Evolutionary conservation across 1,140 invertebrate species (phyloP).

Genomic region (Maniola jurtina): DNA sequence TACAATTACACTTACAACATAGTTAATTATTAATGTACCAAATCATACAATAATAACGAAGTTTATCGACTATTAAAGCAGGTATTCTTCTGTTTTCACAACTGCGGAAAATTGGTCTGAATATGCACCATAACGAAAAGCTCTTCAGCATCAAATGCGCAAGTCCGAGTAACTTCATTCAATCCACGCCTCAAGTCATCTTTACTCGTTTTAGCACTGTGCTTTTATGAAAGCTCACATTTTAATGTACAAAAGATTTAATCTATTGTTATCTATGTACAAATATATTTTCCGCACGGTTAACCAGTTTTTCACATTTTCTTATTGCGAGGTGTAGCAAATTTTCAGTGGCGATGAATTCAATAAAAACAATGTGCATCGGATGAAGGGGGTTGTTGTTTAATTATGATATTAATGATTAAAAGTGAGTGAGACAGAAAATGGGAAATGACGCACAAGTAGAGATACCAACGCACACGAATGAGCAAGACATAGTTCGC

Average conservation of each 20-base stretch:
- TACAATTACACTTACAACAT: no score
- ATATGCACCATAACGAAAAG: conserved; percentile 1
- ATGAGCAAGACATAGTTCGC: conserved; percentile 46
- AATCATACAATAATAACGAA: no score
- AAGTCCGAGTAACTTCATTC: conserved; percentile 72
- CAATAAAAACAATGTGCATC: conserved; percentile 21
- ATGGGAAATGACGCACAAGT: conserved; percentile 75
- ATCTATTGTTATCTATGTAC: conserved; percentile 15
- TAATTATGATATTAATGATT: conserved; percentile 40
- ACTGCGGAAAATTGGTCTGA: not conserved
- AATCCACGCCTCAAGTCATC: conserved; percentile 60
- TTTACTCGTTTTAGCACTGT: conserved; percentile 43
- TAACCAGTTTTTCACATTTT: not conserved
- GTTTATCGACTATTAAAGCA: not conserved
- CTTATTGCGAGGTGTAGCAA: not conserved
- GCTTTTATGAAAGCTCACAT: conserved; percentile 28
- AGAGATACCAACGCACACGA: conserved; percentile 59
- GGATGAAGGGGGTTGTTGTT: conserved; percentile 24
- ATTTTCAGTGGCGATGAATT: conserved; percentile 22
- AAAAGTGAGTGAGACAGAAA: conserved; percentile 53
- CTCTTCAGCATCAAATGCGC: conserved; percentile 49
- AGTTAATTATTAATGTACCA: no score
- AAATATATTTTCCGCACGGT: not conserved
- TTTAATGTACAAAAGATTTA: conserved; percentile 27
- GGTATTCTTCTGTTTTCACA: not conserved